Evolutionary conservation across 2,888 invertebrate species (phyloP).

Genomic region (Netelia melanura): DNA sequence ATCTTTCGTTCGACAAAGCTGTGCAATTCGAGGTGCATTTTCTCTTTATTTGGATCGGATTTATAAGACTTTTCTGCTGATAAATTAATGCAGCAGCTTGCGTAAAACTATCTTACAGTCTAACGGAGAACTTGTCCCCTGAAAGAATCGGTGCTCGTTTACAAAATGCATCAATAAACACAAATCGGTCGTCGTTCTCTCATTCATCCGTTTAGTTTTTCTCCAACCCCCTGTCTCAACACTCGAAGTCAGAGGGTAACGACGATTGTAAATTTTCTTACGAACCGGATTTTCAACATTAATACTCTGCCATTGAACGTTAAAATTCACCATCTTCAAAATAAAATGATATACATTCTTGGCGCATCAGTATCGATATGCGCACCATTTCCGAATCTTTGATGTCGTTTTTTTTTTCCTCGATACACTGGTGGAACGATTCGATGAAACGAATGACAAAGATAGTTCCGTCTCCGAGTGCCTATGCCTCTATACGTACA

Average conservation of each 20-base stretch:
- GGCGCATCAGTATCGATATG: slow-evolving; percentile 45
- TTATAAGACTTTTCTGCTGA: slow-evolving; percentile 49
- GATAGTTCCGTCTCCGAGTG: slow-evolving; percentile 28
- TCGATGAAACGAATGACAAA: slow-evolving; percentile 14
- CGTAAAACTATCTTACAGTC: slow-evolving; percentile 61
- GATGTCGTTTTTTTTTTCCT: background rate
- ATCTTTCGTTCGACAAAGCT: slow-evolving; percentile 35
- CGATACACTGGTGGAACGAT: too few species aligned
- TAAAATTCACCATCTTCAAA: background rate
- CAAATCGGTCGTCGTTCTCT: slow-evolving; percentile 29
- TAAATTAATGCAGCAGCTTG: slow-evolving; percentile 37
- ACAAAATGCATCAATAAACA: slow-evolving; percentile 26
- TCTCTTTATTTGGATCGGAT: slow-evolving; percentile 61
- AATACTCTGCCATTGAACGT: slow-evolving; percentile 27
- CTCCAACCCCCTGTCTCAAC: background rate
- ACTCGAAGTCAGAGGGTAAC: too few species aligned
- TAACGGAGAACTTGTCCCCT: slow-evolving; percentile 25
- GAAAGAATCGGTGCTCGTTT: slow-evolving; percentile 15
- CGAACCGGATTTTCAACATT: slow-evolving; percentile 50
- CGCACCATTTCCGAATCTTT: background rate
- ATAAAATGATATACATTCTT: slow-evolving; percentile 48
- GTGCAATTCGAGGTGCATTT: slow-evolving; percentile 46
- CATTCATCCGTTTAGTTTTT: background rate
- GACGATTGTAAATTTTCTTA: background rate
- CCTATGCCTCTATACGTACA: slow-evolving; percentile 32